A percentile compares a stretch with the other conserved stretches of the same genome.
Conservation (phyloP, 2,888 invertebrate genomes). For the Eupithecia subfuscata region DNA sequence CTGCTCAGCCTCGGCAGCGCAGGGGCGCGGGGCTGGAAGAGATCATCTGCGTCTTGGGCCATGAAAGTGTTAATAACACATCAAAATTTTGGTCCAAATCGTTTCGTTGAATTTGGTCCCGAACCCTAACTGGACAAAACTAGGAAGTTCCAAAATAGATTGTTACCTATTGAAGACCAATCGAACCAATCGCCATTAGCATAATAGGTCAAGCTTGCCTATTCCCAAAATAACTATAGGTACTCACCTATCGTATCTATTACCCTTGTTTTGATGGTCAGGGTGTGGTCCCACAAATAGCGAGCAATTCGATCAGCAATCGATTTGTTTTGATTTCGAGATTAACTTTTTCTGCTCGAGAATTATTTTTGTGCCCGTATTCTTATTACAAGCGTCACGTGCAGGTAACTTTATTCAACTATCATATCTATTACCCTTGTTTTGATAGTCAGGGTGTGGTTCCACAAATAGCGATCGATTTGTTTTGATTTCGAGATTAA, state of each 20-base stretch:
- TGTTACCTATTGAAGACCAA: background rate
- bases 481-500: background rate
- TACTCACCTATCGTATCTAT: background rate
- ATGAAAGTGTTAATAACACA: background rate
- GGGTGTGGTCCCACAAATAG: background rate
- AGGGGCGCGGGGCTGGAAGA: too few relatives aligned
- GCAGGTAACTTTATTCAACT: slow-evolving; percentile 10
- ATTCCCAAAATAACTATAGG: slow-evolving; percentile 22
- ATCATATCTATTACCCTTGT: background rate
- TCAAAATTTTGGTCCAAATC: background rate
- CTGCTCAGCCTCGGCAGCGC: too few relatives aligned
- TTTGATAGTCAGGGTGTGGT: background rate
- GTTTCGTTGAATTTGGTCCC: background rate
- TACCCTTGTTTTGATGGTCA: background rate
- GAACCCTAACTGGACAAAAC: background rate
- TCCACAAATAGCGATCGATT: background rate
- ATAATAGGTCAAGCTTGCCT: slow-evolving; percentile 16
- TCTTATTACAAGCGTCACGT: too few relatives aligned
- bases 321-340: background rate
- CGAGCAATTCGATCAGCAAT: too few relatives aligned
- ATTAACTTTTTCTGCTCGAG: background rate
- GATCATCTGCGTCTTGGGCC: too few relatives aligned
- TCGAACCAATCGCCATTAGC: slow-evolving; percentile 8
- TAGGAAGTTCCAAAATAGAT: slow-evolving; percentile 1
- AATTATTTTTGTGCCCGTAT: background rate